These are phyloP conservation scores for Agonopterix arenella DNA, from an alignment of 2,888 invertebrate species.

Conservation along the genomic window DNA sequence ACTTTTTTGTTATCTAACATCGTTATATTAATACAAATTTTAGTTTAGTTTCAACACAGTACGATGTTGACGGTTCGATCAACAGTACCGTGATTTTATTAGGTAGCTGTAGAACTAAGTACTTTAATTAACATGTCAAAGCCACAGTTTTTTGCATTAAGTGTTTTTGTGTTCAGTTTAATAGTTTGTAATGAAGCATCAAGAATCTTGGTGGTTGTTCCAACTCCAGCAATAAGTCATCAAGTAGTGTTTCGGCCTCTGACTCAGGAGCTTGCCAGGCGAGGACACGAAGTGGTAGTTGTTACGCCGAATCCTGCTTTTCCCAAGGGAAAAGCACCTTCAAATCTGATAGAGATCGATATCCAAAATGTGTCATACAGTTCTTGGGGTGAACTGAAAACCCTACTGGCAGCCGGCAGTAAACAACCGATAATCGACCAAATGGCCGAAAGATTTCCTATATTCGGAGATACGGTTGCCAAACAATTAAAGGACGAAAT, in stretches of 20 bases:
- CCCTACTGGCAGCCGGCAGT: neutral
- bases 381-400: constrained; percentile 10
- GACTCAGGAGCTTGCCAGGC: constrained; percentile 43
- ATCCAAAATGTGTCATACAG: constrained; percentile 35
- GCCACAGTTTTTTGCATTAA: no score
- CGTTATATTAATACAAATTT: no score
- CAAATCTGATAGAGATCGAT: constrained; percentile 55
- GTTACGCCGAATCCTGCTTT: constrained; percentile 54
- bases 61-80: no score
- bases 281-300: constrained; percentile 59
- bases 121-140: no score
- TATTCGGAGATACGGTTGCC: constrained; percentile 3
- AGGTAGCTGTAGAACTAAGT: no score
- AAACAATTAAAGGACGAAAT: no score
- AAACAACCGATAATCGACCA: no score
- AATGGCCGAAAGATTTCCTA: no score
- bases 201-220: constrained; percentile 33
- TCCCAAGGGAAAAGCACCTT: constrained; percentile 25
- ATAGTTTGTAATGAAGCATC: constrained; percentile 14
- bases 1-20: no score
- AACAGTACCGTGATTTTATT: no score
- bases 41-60: no score
- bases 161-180: neutral
- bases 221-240: constrained; percentile 60
- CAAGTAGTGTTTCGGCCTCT: constrained; percentile 54